These are phyloP conservation scores for Pogona vitticeps DNA, from an alignment of 2,113 vertebrate genomes.

Conservation along the genomic window DNA sequence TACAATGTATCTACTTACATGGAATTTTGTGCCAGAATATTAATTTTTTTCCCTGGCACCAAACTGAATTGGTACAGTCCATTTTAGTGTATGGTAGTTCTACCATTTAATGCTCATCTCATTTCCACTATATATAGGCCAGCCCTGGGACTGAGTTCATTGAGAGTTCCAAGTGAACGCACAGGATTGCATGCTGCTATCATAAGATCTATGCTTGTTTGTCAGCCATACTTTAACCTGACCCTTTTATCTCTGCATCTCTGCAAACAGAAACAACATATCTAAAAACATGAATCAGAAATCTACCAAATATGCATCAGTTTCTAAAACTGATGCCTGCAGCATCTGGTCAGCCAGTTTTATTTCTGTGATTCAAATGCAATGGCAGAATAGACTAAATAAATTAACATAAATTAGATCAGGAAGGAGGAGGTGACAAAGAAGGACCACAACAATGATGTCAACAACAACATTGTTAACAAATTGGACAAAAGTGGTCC, in stretches of 20 bases:
- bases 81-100: background rate
- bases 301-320: background rate
- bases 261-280: background rate
- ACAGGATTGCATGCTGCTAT: background rate
- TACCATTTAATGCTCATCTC: too few species aligned
- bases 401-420: background rate
- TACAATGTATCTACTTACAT: background rate
- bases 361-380: background rate
- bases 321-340: background rate
- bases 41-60: background rate
- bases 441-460: background rate
- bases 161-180: background rate
- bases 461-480: background rate
- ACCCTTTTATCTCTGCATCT: background rate
- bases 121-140: too few species aligned
- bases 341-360: background rate
- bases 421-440: background rate
- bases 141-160: too few species aligned
- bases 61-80: background rate
- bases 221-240: background rate
- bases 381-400: background rate
- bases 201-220: background rate
- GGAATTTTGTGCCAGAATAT: background rate
- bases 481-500: background rate
- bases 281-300: background rate